A percentile compares a stretch with the other conserved stretches of the same genome.
Evolutionary conservation across 2,113 vertebrate genomes (phyloP).

Genomic region (Stigmatopora nigra): DNA sequence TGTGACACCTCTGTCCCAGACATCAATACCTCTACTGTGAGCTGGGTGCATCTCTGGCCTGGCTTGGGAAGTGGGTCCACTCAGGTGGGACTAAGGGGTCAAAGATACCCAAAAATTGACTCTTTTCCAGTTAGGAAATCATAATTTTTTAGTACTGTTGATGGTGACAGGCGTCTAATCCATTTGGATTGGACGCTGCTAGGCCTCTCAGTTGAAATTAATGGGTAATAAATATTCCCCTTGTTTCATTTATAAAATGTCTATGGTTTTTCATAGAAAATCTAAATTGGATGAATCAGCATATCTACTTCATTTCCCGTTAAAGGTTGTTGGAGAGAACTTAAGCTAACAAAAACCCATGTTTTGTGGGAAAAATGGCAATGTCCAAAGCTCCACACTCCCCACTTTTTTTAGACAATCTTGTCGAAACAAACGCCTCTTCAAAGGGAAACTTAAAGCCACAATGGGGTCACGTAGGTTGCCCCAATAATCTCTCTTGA

Average conservation of each 20-base stretch:
- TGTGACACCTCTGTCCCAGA: slow-evolving; percentile 67
- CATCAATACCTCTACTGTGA: slow-evolving; percentile 65
- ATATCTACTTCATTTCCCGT: too few species aligned
- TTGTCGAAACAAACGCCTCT: slow-evolving; percentile 56
- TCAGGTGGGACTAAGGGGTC: slow-evolving; percentile 23
- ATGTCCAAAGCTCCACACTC: not conserved
- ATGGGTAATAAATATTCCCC: too few species aligned
- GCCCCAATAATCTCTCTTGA: slow-evolving; percentile 67
- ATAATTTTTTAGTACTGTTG: too few species aligned
- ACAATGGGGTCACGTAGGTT: slow-evolving; percentile 59
- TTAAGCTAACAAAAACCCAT: not conserved
- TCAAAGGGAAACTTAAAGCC: slow-evolving; percentile 69
- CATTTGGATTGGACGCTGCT: too few species aligned
- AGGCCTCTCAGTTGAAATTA: too few species aligned
- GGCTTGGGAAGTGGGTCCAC: slow-evolving; percentile 31
- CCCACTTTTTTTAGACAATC: slow-evolving; percentile 42
- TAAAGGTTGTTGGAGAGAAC: not conserved
- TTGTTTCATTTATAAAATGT: too few species aligned
- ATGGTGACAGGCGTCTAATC: too few species aligned
- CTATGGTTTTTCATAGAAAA: too few species aligned
- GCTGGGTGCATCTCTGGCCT: slow-evolving; percentile 47
- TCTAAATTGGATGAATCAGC: too few species aligned
- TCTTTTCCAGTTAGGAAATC: not conserved
- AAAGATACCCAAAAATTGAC: slow-evolving; percentile 7
- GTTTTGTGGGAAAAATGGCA: not conserved